Percentiles rank a stretch among this genome's conserved stretches.
These are phyloP conservation scores for Penaeus chinensis DNA, from an alignment of 1,140 invertebrate species.

Conservation along the genomic window DNA sequence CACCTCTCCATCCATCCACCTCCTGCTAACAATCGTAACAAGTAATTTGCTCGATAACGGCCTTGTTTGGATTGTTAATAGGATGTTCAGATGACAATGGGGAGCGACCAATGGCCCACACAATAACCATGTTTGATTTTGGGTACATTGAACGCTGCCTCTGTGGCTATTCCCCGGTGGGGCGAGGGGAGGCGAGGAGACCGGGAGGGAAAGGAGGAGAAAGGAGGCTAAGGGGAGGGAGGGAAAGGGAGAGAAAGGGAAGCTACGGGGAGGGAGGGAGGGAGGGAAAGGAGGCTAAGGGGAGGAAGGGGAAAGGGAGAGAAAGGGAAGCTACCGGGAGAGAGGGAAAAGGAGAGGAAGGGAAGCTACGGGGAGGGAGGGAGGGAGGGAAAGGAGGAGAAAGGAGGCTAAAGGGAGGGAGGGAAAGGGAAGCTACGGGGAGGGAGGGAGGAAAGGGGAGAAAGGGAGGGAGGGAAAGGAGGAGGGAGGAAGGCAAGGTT, in stretches of 20 bases:
- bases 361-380: too few relatives aligned
- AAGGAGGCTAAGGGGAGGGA: not conserved
- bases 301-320: not conserved
- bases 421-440: not conserved
- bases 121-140: conserved; percentile 50
- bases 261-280: too few relatives aligned
- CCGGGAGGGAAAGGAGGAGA: conserved; percentile 1
- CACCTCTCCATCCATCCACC: not conserved
- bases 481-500: too few relatives aligned
- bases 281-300: not conserved
- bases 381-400: not conserved
- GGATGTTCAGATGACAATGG: conserved; percentile 50
- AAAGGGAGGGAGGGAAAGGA: not conserved
- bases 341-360: not conserved
- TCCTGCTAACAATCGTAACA: conserved; percentile 50
- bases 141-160: conserved; percentile 13
- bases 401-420: not conserved
- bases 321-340: too few relatives aligned
- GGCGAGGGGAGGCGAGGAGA: not conserved
- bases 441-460: not conserved
- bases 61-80: conserved; percentile 56
- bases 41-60: conserved; percentile 55
- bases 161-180: not conserved
- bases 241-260: not conserved
- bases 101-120: conserved; percentile 36